Evolutionary conservation across 2,113 vertebrate species (phyloP), one percentile per base, ranked within the genome.

Genomic region (Oncorhynchus keta): DNA sequence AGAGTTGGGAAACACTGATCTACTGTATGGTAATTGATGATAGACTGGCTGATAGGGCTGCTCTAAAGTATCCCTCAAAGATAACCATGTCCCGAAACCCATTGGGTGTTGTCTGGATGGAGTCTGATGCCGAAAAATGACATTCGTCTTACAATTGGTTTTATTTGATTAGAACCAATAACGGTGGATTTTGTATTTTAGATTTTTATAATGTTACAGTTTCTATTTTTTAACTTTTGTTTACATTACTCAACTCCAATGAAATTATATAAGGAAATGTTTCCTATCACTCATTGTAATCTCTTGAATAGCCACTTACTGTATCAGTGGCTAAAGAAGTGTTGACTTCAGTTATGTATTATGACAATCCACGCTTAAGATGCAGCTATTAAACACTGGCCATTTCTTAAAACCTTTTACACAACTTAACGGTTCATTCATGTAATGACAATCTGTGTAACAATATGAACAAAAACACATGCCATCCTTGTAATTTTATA

Each of bases 341-440:
- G 16, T 9, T 68, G 67, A 68, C 28, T 32, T 32, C 26, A 2
- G 28, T 67, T 20, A 87, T 85, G 80, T 86, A 83, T 88, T 73
- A 68, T 39, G 2, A 68, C 16, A 68, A n/a, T 8, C 1, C 4
- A 65, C 26, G 2, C 12, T 35, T 39, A 68, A 20, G 67, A 20
- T 68, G 30, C 30, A 8, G 59, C 57, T 9, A 70, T 75, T 79
- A 76, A 28, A 79, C 18, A 55, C 65, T 24, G 30, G 74, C 2
- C 1, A 68, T 85, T 84, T 87, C 90, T 77, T 88, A 82, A 76
- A 30, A 73, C n/a, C 32, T 91, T 92, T 90, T 81, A 39, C 86
- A 89, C 62, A 72, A 84, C 88, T 80, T 18, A 62, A 73, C 11
- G 0, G n/a, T 32, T 85, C 22, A 4, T 72, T 74, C 18, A 24